Conservation (phyloP, 1,140 invertebrate genomes). For the Choristoneura fumiferana region DNA sequence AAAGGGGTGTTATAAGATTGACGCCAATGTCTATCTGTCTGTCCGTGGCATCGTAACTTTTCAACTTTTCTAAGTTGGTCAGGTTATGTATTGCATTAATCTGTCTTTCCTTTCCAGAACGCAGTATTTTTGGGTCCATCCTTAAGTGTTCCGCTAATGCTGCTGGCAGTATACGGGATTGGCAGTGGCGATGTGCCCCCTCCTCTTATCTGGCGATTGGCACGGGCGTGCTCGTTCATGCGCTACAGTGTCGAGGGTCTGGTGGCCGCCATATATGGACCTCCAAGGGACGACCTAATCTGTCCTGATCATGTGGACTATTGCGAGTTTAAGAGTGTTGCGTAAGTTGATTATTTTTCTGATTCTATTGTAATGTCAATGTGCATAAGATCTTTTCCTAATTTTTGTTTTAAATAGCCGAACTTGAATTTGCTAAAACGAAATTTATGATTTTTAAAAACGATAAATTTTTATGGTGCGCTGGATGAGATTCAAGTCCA, state of each 20-base stretch:
- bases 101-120: conserved; percentile 81
- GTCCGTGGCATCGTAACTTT: too few relatives aligned
- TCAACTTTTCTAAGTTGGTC: too few relatives aligned
- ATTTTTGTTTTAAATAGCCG: too few relatives aligned
- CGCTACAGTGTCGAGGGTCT: conserved; percentile 88
- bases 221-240: conserved; percentile 92
- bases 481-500: too few relatives aligned
- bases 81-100: too few relatives aligned
- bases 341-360: conserved; percentile 55
- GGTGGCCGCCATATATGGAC: conserved; percentile 87
- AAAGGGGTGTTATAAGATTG: too few relatives aligned
- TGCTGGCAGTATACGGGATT: conserved; percentile 87
- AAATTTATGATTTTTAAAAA: too few relatives aligned
- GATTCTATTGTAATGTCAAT: too few relatives aligned
- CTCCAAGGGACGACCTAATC: conserved; percentile 81
- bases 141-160: conserved; percentile 85
- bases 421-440: too few relatives aligned
- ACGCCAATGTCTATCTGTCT: too few relatives aligned
- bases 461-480: too few relatives aligned
- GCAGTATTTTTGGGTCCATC: conserved; percentile 88
- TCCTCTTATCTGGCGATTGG: conserved; percentile 83
- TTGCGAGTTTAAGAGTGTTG: conserved; percentile 84
- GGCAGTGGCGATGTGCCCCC: conserved; percentile 82
- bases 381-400: too few relatives aligned
- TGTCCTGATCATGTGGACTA: conserved; percentile 84